Evolutionary conservation across 2,113 vertebrate species (phyloP).

Genomic region (Penelope pileata): DNA sequence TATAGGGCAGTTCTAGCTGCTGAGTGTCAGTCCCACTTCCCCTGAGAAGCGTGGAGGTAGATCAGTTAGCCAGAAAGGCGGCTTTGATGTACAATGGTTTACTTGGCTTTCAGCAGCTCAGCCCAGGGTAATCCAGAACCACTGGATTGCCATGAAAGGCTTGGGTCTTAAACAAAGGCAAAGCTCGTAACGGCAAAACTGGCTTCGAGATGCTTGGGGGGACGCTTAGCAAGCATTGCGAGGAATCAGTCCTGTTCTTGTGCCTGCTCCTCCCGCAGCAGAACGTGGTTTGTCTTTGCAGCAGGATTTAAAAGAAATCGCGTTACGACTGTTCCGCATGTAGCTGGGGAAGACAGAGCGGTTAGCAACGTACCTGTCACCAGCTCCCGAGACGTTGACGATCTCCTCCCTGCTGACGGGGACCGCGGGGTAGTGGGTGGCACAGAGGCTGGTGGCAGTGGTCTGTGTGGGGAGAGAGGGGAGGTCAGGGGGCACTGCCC

Average conservation of each 20-base stretch:
- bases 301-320: neutral
- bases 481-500: neutral
- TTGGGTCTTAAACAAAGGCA: slow-evolving; percentile 12
- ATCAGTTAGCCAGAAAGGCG: neutral
- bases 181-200: neutral
- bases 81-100: slow-evolving; percentile 22
- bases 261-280: neutral
- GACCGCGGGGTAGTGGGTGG: slow-evolving; percentile 83
- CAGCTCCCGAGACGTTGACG: slow-evolving; percentile 89
- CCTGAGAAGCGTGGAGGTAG: neutral
- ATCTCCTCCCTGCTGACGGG: slow-evolving; percentile 75
- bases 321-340: neutral
- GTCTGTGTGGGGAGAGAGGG: slow-evolving; percentile 49
- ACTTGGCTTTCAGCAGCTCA: slow-evolving; percentile 27
- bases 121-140: neutral
- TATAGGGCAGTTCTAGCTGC: neutral
- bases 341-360: neutral
- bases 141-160: neutral
- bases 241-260: neutral
- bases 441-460: slow-evolving; percentile 74
- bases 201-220: neutral
- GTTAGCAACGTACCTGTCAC: slow-evolving; percentile 83
- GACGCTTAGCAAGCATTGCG: neutral
- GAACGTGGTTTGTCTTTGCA: neutral
- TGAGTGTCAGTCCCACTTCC: slow-evolving; percentile 1